Evolutionary conservation across 2,797 vertebrate species (phyloP).

Genomic region (Pteronotus mesoamericanus): DNA sequence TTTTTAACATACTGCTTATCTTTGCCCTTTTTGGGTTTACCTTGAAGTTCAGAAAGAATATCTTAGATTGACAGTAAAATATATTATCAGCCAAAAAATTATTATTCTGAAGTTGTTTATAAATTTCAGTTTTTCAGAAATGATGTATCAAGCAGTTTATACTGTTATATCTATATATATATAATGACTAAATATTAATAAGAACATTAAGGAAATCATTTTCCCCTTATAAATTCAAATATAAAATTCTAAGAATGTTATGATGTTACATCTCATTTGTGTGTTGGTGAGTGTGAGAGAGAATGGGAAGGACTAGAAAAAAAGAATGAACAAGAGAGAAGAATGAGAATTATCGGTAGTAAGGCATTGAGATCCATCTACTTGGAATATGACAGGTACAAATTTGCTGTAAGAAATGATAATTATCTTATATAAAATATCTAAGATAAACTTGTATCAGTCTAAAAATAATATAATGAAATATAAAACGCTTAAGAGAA

Average conservation of each 20-base stretch:
- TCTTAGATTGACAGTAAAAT: background rate
- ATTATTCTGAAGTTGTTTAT: background rate
- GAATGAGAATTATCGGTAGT: background rate
- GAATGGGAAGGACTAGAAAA: background rate
- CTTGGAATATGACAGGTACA: background rate
- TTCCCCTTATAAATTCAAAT: background rate
- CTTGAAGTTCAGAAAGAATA: background rate
- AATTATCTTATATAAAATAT: background rate
- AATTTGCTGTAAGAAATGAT: background rate
- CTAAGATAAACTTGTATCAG: background rate
- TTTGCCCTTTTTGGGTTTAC: background rate
- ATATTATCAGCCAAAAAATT: background rate
- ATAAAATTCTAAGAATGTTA: background rate
- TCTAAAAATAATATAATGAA: background rate
- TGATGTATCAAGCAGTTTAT: background rate
- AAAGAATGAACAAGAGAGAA: background rate
- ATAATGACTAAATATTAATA: background rate
- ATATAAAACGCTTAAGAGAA: background rate
- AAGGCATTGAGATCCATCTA: background rate
- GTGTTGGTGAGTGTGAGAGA: background rate
- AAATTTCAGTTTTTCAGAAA: slow-evolving; percentile 15
- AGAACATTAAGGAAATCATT: background rate
- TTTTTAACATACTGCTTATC: background rate
- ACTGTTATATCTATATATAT: background rate
- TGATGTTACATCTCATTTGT: background rate